Evolutionary conservation across 2,113 vertebrate species (phyloP).

Genomic region (Gymnobelideus leadbeateri): DNA sequence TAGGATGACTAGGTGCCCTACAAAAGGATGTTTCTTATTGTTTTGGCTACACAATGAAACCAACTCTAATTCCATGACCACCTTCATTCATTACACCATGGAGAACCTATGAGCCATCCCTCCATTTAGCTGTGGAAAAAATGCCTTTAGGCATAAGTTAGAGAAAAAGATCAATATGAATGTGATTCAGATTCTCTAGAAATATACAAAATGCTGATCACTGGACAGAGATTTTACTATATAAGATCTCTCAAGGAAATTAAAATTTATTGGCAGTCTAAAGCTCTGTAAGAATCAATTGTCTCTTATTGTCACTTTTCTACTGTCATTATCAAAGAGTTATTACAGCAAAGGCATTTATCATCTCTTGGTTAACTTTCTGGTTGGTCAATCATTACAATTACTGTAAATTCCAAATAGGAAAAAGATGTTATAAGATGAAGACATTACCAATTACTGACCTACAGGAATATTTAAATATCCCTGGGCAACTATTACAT

Average conservation of each 20-base stretch:
- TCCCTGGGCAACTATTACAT: not conserved
- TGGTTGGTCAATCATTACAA: not conserved
- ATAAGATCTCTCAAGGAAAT: not conserved
- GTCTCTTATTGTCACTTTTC: not conserved
- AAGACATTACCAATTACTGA: not conserved
- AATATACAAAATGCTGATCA: not conserved
- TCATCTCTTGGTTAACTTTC: not conserved
- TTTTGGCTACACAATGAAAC: not conserved
- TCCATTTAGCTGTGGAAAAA: not conserved
- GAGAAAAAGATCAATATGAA: not conserved
- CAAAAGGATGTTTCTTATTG: not conserved
- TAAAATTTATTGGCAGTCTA: not conserved
- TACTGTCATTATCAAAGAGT: not conserved
- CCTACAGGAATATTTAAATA: not conserved
- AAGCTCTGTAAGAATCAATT: not conserved
- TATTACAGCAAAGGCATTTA: not conserved
- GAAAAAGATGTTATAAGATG: not conserved
- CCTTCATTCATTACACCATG: not conserved
- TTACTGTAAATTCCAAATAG: not conserved
- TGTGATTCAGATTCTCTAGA: not conserved
- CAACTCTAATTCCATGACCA: not conserved
- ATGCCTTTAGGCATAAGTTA: not conserved
- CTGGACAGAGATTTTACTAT: not conserved
- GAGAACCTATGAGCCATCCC: not conserved
- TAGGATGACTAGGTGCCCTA: not conserved